phyloP scores from a whole-genome alignment of 37 sponge, comb jelly and placozoan genomes.

The Mnemiopsis leidyi region DNA sequence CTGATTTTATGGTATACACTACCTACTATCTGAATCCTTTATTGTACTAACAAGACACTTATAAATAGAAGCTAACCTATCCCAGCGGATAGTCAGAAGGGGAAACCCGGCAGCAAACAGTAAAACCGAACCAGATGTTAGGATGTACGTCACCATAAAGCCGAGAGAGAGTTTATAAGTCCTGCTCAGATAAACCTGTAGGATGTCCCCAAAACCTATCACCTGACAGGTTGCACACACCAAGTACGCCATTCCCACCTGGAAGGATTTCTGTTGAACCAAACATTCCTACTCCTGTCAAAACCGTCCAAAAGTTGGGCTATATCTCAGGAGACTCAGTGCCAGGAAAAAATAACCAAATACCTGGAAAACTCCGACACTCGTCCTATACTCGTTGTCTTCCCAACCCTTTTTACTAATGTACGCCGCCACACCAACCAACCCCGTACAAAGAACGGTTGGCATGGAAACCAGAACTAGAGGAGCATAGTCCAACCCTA shows the following conservation, averaged over 20 bases:
- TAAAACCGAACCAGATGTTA: neutral
- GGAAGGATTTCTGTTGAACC: neutral
- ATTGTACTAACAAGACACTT: too few species aligned
- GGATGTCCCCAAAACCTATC: neutral
- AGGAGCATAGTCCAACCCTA: neutral
- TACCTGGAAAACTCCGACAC: slow-evolving; percentile 12
- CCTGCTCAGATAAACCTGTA: neutral
- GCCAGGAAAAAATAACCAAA: neutral
- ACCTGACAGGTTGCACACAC: neutral
- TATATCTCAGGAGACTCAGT: neutral
- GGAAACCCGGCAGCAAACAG: neutral
- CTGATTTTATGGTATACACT: too few species aligned
- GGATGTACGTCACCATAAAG: neutral
- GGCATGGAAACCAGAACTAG: neutral
- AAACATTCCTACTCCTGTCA: too few species aligned
- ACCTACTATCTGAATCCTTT: too few species aligned
- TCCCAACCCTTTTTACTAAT: slow-evolving; percentile 9
- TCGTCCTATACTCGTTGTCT: neutral
- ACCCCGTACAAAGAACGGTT: neutral
- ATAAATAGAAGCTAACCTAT: neutral
- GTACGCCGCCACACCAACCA: neutral
- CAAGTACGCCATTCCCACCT: neutral
- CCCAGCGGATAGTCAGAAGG: slow-evolving; percentile 12
- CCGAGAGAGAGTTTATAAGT: slow-evolving; percentile 10
- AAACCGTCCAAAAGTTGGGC: too few species aligned